Percentiles rank a stretch among this genome's conserved stretches.
Evolutionary conservation across 2,113 vertebrate species (phyloP).

Genomic region (Malurus alboscapulatus): DNA sequence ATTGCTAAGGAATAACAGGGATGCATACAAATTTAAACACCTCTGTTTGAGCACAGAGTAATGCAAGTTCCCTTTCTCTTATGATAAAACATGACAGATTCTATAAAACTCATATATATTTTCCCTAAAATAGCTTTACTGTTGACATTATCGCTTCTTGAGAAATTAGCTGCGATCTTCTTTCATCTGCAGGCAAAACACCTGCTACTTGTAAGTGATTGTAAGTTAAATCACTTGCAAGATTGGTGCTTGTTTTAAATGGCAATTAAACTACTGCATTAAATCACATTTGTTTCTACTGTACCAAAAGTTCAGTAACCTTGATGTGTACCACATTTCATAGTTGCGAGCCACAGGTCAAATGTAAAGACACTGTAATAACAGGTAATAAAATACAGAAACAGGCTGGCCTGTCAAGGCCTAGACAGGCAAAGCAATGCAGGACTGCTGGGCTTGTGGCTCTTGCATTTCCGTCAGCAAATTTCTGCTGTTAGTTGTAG

Average conservation of each 20-base stretch:
- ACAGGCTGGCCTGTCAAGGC: background rate
- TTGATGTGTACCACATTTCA: conserved; percentile 39
- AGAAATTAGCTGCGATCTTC: conserved; percentile 20
- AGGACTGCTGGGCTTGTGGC: background rate
- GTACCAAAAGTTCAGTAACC: conserved; percentile 41
- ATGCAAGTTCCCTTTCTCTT: background rate
- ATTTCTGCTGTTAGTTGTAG: background rate
- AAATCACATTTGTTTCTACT: conserved; percentile 42
- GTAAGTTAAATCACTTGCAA: conserved; percentile 30
- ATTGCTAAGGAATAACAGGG: background rate
- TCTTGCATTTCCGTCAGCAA: background rate
- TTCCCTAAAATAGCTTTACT: background rate
- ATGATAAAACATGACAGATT: background rate
- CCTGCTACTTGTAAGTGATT: conserved; percentile 29
- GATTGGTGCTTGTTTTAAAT: conserved; percentile 25
- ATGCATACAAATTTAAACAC: background rate
- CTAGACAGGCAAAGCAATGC: background rate
- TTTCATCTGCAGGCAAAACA: conserved; percentile 44
- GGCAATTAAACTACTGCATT: conserved; percentile 32
- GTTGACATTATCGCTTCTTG: background rate
- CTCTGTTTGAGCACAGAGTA: background rate
- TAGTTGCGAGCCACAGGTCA: conserved; percentile 28
- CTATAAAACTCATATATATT: background rate
- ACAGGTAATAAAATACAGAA: conserved; percentile 50
- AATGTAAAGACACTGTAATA: conserved; percentile 36